These are phyloP conservation scores for Melanostigma gelatinosum DNA, from an alignment of 2,113 vertebrate species.

Conservation along the genomic window DNA sequence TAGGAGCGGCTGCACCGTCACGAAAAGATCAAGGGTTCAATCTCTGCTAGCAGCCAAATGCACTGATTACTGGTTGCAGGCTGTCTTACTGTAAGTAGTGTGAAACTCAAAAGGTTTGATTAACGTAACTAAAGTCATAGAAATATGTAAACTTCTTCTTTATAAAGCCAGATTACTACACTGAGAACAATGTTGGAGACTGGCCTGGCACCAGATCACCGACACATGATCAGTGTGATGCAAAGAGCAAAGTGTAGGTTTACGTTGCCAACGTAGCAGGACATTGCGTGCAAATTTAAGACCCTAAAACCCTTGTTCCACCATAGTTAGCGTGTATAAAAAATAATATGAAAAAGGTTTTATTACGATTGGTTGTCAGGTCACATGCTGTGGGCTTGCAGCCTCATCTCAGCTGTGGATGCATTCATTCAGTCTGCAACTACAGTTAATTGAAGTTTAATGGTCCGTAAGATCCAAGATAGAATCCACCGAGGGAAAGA, in stretches of 20 bases:
- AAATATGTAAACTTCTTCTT: neutral
- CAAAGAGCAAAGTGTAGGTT: too few species aligned
- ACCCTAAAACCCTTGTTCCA: too few species aligned
- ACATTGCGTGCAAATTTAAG: too few species aligned
- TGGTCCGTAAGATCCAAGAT: constrained; percentile 17
- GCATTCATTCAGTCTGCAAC: constrained; percentile 35
- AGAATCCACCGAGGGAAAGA: constrained; percentile 15
- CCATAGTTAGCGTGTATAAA: too few species aligned
- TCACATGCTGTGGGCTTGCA: constrained; percentile 18
- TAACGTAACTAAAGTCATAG: neutral
- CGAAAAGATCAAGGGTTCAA: too few species aligned
- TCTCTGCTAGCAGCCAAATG: too few species aligned
- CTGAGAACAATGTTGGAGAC: neutral
- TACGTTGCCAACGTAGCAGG: neutral
- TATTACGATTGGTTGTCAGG: neutral
- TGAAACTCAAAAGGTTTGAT: neutral
- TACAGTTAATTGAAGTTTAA: constrained; percentile 33
- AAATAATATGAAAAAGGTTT: too few species aligned
- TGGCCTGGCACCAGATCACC: neutral
- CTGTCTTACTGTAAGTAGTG: too few species aligned
- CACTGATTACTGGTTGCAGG: too few species aligned
- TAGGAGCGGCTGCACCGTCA: too few species aligned
- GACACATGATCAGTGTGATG: neutral
- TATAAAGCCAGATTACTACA: neutral
- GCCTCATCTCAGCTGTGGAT: constrained; percentile 37